A percentile compares a stretch with the other conserved stretches of the same genome.
Evolutionary conservation across 2,888 invertebrate species (phyloP).

Genomic region (Oxystoma pomonae): DNA sequence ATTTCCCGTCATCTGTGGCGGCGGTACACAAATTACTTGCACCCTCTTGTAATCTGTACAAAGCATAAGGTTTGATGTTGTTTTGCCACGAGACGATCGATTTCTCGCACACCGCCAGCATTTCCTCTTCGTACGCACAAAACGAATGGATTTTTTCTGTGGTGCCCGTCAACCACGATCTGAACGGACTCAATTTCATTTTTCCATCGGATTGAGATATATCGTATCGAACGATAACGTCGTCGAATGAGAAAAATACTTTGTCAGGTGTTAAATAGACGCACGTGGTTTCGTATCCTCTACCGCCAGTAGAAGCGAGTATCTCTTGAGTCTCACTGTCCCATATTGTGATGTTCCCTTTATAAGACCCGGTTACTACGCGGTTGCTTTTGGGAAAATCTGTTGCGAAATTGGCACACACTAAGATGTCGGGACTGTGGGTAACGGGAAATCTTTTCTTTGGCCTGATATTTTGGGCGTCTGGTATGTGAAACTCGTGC

Average conservation of each 20-base stretch:
- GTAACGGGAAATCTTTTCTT: conserved; percentile 18
- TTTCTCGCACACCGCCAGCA: conserved; percentile 22
- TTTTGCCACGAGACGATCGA: conserved; percentile 2
- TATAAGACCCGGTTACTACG: conserved; percentile 28
- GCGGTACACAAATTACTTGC: conserved; percentile 23
- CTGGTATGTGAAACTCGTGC: conserved; percentile 39
- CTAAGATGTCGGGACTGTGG: conserved; percentile 24
- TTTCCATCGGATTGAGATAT: not conserved
- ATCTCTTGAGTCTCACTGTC: conserved; percentile 18
- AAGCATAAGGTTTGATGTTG: conserved; percentile 7
- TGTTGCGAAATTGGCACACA: conserved; percentile 35
- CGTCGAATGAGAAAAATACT: conserved; percentile 17
- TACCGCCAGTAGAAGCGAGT: conserved; percentile 17
- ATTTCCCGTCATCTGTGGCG: conserved; percentile 42
- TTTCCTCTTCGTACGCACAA: conserved; percentile 16
- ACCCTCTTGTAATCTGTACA: conserved; percentile 4
- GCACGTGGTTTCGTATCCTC: conserved; percentile 21
- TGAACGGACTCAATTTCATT: conserved; percentile 5
- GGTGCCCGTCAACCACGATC: conserved; percentile 10
- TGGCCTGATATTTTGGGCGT: conserved; percentile 28
- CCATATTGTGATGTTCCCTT: conserved; percentile 30
- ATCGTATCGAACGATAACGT: conserved; percentile 17
- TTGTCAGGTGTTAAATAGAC: conserved; percentile 14
- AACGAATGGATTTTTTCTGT: conserved; percentile 16
- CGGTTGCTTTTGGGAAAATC: conserved; percentile 24